Evolutionary conservation across 1,140 invertebrate genomes (phyloP), one percentile per base, ranked within the genome.

Genomic region (Lordiphosa clarofinis): DNA sequence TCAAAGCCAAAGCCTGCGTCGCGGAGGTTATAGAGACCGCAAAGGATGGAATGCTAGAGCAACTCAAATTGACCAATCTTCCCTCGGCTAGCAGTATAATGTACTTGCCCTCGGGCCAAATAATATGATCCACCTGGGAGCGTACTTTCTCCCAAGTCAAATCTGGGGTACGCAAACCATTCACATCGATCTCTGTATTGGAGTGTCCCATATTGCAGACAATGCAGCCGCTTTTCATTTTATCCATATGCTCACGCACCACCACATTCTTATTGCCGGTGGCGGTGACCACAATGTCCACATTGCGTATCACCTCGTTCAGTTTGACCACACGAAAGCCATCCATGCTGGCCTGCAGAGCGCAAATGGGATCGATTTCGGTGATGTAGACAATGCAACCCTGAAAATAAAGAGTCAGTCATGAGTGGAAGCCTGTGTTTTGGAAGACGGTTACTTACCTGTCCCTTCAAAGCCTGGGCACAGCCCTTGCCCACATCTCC

Each of bases 151-250:
- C 98, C 97, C 98, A 99, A 46, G 96, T 96, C 64, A 99, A 89
- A 81, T 99, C 97, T 0, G 96, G 96, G 12, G 97, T 98, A 56
- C 96, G 91, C 55, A 99, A 90, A 86, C 96, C 96, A 89, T 97
- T 96, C 62, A 99, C 96, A 92, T 99, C 98, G 71, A 99, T 97
- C 92, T 99, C 98, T 11, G 97, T 99, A 90, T 99, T 99, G 47
- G 96, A 98, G 90, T 99, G 97, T 0, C 97, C 97, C 97, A 99
- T 99, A 90, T 99, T 99, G 90, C 97, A 98, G 0, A 99, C 93
- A 54, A 99, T 96, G 88, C 97, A 98, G 43, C 97, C 97, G 87
- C 96, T 98, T 91, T 98, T 98, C 95, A 99, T 96, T 79, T 97
- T 94, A 90, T 99, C 97, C 95, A 99, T 97, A 86, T 98, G 96